These are phyloP conservation scores for Tringa solitaria DNA, from an alignment of 2,113 vertebrate species.

Conservation along the genomic window DNA sequence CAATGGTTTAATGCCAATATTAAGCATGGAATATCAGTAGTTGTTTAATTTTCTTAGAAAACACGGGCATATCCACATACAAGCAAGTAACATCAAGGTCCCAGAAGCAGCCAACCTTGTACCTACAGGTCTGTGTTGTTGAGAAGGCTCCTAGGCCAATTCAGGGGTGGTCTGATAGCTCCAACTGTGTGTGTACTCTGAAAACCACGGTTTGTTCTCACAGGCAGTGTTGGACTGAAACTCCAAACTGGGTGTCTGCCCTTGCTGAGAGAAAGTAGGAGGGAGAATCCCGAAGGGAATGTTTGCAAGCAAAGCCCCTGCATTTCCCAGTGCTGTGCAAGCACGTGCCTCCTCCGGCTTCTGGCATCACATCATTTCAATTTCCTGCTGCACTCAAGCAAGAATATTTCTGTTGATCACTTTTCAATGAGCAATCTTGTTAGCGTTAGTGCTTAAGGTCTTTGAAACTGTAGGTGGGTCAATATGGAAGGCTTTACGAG, in stretches of 20 bases:
- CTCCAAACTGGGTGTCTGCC: background rate
- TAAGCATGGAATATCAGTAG: background rate
- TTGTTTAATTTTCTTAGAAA: background rate
- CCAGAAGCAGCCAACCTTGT: background rate
- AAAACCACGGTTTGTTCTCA: slow-evolving; percentile 19
- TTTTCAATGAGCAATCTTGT: background rate
- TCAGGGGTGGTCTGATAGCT: slow-evolving; percentile 25
- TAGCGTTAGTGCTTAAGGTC: background rate
- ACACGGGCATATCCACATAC: background rate
- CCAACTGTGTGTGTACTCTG: background rate
- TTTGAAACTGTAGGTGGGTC: background rate
- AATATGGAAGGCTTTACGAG: background rate
- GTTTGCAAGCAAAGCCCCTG: background rate
- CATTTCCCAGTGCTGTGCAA: slow-evolving; percentile 20
- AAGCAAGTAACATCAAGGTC: background rate
- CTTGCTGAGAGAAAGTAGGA: slow-evolving; percentile 12
- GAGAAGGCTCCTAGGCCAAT: background rate
- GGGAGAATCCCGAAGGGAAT: background rate
- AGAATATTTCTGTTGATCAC: background rate
- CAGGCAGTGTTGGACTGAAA: slow-evolving; percentile 12
- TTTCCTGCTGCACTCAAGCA: slow-evolving; percentile 23
- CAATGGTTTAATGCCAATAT: background rate
- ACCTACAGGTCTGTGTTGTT: background rate
- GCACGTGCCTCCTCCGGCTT: background rate
- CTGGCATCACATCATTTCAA: slow-evolving; percentile 20